Evolutionary conservation across 2,888 invertebrate genomes (phyloP).

Genomic region (Drosophila barbarae): DNA sequence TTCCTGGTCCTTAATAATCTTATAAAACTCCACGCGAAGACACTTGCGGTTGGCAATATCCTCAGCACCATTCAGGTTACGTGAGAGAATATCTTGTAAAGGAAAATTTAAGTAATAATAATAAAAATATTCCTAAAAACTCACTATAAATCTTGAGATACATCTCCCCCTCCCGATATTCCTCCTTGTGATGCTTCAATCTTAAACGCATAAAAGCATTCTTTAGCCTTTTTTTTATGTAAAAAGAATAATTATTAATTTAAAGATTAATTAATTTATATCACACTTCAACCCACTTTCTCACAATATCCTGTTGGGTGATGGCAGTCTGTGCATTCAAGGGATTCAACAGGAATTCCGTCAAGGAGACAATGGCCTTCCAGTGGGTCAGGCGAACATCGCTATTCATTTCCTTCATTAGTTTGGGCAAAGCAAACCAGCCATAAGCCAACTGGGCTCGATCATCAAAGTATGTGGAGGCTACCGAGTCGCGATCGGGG

Average conservation of each 20-base stretch:
- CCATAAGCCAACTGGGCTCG: constrained; percentile 73
- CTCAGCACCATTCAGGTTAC: constrained; percentile 61
- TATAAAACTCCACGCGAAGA: constrained; percentile 66
- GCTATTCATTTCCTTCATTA: constrained; percentile 70
- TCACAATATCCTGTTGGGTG: constrained; percentile 66
- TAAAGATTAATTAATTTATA: neutral
- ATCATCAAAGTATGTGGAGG: constrained; percentile 65
- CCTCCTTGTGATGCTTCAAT: constrained; percentile 32
- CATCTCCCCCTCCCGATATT: constrained; percentile 48
- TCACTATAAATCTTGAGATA: constrained; percentile 61
- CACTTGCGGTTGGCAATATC: constrained; percentile 54
- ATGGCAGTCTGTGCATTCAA: constrained; percentile 69
- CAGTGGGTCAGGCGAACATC: constrained; percentile 60
- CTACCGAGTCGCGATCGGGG: constrained; percentile 32
- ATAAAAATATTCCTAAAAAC: neutral
- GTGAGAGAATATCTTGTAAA: constrained; percentile 56
- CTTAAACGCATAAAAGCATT: constrained; percentile 60
- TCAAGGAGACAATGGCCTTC: constrained; percentile 66
- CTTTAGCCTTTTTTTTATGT: constrained; percentile 42
- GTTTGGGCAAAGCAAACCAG: constrained; percentile 65
- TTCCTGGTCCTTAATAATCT: constrained; percentile 51
- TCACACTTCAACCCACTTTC: constrained; percentile 56
- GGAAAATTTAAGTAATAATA: neutral
- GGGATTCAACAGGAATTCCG: constrained; percentile 72
- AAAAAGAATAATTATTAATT: too few relatives aligned